Evolutionary conservation across 2,888 invertebrate species (phyloP).

Genomic region (Hymenopus coronatus): DNA sequence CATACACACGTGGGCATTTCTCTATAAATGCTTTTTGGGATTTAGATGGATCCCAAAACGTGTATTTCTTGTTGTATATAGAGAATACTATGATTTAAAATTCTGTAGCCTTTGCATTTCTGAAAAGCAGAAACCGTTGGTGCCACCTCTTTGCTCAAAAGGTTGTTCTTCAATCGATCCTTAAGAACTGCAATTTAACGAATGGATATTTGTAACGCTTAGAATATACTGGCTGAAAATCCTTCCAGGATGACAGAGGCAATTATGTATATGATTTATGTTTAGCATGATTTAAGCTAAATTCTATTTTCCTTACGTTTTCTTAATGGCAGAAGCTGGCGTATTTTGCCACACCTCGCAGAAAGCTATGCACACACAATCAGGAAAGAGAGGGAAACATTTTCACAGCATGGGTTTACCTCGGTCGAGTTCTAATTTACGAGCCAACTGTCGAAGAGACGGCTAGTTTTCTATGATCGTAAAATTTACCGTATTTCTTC

Average conservation of each 20-base stretch:
- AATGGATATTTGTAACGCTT: no score
- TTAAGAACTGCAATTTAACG: no score
- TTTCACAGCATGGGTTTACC: background rate
- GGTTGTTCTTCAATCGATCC: no score
- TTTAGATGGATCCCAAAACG: no score
- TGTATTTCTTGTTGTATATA: no score
- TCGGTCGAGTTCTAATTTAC: conserved; percentile 3
- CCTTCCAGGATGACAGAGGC: background rate
- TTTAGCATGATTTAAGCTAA: background rate
- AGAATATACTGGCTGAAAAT: background rate
- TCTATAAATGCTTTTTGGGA: no score
- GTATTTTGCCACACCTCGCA: background rate
- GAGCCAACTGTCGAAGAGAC: conserved; percentile 15
- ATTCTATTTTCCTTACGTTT: background rate
- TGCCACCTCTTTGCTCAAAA: no score
- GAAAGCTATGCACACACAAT: background rate
- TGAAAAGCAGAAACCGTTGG: no score
- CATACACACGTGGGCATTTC: no score
- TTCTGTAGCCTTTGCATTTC: no score
- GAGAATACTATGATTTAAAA: no score
- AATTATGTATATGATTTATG: no score
- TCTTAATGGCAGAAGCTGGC: background rate
- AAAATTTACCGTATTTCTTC: conserved; percentile 28
- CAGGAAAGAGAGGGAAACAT: background rate
- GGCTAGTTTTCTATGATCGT: conserved; percentile 25